Evolutionary conservation across 2,888 invertebrate genomes (phyloP).

Genomic region (Mythimna vitellina): DNA sequence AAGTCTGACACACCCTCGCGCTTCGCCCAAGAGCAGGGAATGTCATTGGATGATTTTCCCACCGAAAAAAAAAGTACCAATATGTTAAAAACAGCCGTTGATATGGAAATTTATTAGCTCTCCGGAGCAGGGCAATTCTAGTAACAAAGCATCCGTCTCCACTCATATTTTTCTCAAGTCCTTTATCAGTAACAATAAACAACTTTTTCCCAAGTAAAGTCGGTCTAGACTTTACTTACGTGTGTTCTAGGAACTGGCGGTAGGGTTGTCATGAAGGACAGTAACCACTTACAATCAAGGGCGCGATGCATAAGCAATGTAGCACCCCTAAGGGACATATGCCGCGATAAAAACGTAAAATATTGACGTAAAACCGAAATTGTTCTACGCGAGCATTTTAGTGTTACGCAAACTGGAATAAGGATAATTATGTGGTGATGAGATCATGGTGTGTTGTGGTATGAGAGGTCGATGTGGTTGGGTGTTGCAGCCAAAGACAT

Average conservation of each 20-base stretch:
- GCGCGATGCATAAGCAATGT: slow-evolving; percentile 42
- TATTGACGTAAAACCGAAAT: slow-evolving; percentile 33
- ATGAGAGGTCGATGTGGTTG: background rate
- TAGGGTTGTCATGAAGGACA: slow-evolving; percentile 46
- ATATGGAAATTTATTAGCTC: background rate
- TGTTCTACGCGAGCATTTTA: slow-evolving; percentile 25
- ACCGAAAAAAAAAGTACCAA: too few species aligned
- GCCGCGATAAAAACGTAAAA: slow-evolving; percentile 50
- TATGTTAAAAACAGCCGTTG: background rate
- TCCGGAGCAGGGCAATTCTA: background rate
- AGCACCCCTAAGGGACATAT: slow-evolving; percentile 37
- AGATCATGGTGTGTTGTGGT: background rate
- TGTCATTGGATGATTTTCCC: too few species aligned
- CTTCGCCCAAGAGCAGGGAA: too few species aligned
- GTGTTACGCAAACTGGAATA: slow-evolving; percentile 16
- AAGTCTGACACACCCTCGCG: background rate
- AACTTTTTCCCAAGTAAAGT: slow-evolving; percentile 15
- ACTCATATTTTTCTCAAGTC: too few species aligned
- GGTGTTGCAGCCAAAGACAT: background rate
- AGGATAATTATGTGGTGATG: slow-evolving; percentile 26
- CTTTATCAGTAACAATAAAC: slow-evolving; percentile 16
- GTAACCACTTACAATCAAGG: slow-evolving; percentile 37
- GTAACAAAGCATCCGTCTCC: background rate
- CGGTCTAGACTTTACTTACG: slow-evolving; percentile 26
- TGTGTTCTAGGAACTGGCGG: slow-evolving; percentile 24